These are phyloP conservation scores for Panorpa germanica DNA, from an alignment of 2,888 invertebrate species.

Conservation along the genomic window DNA sequence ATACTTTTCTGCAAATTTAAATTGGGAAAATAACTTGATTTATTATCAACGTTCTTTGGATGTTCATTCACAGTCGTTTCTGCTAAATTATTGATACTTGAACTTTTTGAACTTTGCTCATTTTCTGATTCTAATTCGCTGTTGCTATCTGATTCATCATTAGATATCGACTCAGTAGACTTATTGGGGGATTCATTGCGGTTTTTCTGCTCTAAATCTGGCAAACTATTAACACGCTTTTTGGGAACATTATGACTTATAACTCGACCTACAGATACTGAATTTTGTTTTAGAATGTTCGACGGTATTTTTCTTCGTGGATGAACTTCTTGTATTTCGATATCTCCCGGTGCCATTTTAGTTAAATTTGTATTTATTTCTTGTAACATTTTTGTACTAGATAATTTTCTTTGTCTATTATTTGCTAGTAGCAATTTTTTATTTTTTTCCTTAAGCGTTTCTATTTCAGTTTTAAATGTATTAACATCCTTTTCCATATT, in stretches of 20 bases:
- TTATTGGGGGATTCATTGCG: too few species aligned
- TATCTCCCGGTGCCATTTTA: conserved; percentile 19
- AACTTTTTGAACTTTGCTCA: too few species aligned
- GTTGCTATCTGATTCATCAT: conserved; percentile 1
- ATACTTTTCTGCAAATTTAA: conserved; percentile 20
- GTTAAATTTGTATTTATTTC: conserved; percentile 49
- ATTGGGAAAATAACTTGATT: conserved; percentile 20
- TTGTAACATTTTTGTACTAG: conserved; percentile 55
- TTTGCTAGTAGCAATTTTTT: conserved; percentile 39
- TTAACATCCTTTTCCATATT: conserved; percentile 50
- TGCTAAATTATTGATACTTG: too few species aligned
- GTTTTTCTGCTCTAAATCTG: too few species aligned
- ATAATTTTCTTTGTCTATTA: conserved; percentile 30
- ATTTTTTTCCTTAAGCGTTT: conserved; percentile 46
- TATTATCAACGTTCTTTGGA: too few species aligned
- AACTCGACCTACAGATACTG: too few species aligned
- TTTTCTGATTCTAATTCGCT: too few species aligned
- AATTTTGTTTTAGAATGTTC: conserved; percentile 18
- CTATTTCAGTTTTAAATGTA: conserved; percentile 41
- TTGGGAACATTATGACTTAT: too few species aligned
- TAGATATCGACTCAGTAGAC: neutral
- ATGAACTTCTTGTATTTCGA: conserved; percentile 10
- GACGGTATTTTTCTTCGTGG: conserved; percentile 21
- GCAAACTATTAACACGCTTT: too few species aligned
- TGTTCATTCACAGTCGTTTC: too few species aligned